Conservation (phyloP, 2,797 vertebrate genomes). For the Sitta carolinensis region DNA sequence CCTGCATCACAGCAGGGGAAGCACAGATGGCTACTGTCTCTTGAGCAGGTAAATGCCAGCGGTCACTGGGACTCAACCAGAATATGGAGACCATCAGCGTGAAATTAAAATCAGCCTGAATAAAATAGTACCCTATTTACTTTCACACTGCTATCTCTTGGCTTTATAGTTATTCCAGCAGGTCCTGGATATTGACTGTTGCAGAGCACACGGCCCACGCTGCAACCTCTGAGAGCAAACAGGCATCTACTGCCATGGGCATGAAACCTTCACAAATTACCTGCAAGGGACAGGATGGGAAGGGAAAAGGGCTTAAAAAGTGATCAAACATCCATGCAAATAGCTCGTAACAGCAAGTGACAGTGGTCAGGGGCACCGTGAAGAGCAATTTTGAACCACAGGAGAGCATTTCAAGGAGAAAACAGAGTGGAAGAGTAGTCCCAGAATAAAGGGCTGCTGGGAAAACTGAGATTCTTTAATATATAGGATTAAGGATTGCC, state of each 20-base stretch:
- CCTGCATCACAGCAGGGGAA: not conserved
- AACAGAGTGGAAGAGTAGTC: slow-evolving; percentile 16
- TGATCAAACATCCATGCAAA: not conserved
- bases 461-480: slow-evolving; percentile 63
- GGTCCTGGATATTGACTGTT: not conserved
- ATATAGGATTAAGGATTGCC: slow-evolving; percentile 67
- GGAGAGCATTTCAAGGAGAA: slow-evolving; percentile 54
- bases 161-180: not conserved
- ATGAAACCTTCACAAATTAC: not conserved
- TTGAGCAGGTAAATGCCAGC: not conserved
- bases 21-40: fast-evolving
- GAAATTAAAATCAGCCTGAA: not conserved
- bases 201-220: fast-evolving
- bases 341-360: not conserved
- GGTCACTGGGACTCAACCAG: not conserved
- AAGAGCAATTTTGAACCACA: slow-evolving; percentile 44
- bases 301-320: not conserved
- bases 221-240: not conserved
- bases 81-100: not conserved
- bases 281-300: not conserved
- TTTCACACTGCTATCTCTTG: not conserved
- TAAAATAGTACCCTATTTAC: not conserved
- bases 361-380: slow-evolving; percentile 29
- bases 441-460: slow-evolving; percentile 54
- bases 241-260: not conserved